These are phyloP conservation scores for Perizoma flavofasciatum DNA, from an alignment of 2,888 invertebrate species.

Conservation along the genomic window DNA sequence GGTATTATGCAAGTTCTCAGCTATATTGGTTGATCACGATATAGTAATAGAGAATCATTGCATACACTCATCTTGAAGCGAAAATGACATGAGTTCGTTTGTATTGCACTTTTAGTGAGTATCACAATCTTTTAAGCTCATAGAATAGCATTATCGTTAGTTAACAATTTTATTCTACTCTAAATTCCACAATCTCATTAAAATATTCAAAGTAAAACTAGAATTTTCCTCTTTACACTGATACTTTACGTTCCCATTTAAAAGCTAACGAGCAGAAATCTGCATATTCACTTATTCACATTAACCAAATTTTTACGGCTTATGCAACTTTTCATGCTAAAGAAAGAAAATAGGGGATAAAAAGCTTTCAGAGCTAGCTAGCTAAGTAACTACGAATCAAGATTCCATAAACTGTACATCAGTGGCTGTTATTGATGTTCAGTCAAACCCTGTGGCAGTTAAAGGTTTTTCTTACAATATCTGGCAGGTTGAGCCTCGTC, in stretches of 20 bases:
- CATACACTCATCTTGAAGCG: no score
- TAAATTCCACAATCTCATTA: neutral
- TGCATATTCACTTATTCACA: constrained; percentile 35
- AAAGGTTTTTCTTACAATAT: no score
- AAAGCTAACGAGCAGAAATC: constrained; percentile 46
- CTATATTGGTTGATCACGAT: no score
- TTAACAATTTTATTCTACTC: no score
- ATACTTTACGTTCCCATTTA: constrained; percentile 25
- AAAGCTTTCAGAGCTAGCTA: constrained; percentile 14
- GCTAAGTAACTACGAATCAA: constrained; percentile 7
- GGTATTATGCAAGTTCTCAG: no score
- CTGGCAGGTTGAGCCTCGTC: neutral
- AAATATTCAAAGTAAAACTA: constrained; percentile 5
- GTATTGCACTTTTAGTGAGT: no score
- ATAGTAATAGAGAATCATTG: no score
- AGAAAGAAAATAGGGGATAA: neutral
- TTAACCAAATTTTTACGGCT: constrained; percentile 15
- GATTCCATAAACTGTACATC: neutral
- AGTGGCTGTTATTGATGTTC: neutral
- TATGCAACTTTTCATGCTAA: constrained; percentile 9
- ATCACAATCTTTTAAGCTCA: no score
- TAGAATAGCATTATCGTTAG: no score
- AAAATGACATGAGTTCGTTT: no score
- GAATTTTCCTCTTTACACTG: neutral
- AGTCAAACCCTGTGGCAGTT: no score